Percentiles rank a stretch among this genome's conserved stretches.
These are phyloP conservation scores for Mallotus villosus DNA, from an alignment of 2,797 vertebrate species.

Conservation along the genomic window DNA sequence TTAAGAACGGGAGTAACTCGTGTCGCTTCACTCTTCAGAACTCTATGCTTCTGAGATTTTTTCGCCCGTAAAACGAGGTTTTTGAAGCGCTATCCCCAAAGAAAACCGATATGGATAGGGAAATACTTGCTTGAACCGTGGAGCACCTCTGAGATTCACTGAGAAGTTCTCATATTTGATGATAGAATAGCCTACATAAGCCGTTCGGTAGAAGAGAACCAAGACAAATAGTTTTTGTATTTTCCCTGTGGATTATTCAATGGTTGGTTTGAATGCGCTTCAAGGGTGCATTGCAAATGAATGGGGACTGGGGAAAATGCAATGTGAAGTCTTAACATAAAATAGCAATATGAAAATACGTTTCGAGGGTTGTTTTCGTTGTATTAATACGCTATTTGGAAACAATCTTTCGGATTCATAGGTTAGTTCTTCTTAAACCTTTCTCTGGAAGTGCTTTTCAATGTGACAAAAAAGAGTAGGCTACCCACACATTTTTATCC, in stretches of 20 bases:
- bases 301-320: conserved; percentile 41
- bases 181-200: not conserved
- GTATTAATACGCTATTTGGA: conserved; percentile 38
- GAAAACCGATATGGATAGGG: conserved; percentile 29
- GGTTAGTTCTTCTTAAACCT: conserved; percentile 25
- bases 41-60: conserved; percentile 34
- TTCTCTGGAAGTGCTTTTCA: conserved; percentile 18
- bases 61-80: conserved; percentile 33
- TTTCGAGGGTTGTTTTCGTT: conserved; percentile 40
- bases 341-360: conserved; percentile 2
- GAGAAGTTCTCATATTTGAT: conserved; percentile 18
- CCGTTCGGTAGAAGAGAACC: not conserved
- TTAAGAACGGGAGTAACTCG: conserved; percentile 12
- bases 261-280: conserved; percentile 44
- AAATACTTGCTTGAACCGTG: conserved; percentile 46
- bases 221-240: not conserved
- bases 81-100: conserved; percentile 33
- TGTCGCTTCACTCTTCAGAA: conserved; percentile 28
- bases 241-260: conserved; percentile 52
- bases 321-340: not conserved
- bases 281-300: conserved; percentile 36
- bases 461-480: conserved; percentile 8
- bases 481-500: conserved; percentile 3
- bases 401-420: conserved; percentile 24
- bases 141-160: not conserved